Conservation (phyloP, 2,797 vertebrate species). For the Apogon hyalosoma region DNA sequence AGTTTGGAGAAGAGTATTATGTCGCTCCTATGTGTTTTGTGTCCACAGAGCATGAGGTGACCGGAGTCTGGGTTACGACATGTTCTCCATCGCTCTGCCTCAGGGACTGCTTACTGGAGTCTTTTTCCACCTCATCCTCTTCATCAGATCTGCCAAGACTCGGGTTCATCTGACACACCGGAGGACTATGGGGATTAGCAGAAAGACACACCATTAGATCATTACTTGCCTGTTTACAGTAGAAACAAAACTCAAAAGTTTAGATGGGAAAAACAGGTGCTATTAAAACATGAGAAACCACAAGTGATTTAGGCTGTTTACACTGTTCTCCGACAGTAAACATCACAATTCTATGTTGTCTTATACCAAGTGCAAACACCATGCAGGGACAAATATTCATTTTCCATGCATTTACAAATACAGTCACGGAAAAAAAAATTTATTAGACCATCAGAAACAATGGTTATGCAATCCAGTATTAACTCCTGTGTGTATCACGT, state of each 20-base stretch:
- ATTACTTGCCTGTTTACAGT: conserved; percentile 24
- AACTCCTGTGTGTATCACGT: no score
- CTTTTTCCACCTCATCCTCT: conserved; percentile 75
- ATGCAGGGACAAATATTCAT: conserved; percentile 12
- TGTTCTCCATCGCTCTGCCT: conserved; percentile 86
- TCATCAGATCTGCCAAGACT: conserved; percentile 86
- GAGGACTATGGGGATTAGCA: conserved; percentile 81
- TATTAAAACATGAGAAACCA: conserved; percentile 19
- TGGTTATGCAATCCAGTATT: no score
- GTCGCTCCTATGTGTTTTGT: conserved; percentile 55
- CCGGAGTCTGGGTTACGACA: conserved; percentile 76
- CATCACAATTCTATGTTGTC: conserved; percentile 11
- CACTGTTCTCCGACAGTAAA: conserved; percentile 31
- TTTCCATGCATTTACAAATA: conserved; percentile 20
- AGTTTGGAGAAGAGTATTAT: conserved; percentile 23
- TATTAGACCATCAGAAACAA: no score
- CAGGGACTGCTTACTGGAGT: conserved; percentile 66
- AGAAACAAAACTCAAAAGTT: background rate
- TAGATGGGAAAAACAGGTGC: background rate
- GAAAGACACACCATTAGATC: conserved; percentile 61
- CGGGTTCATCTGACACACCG: conserved; percentile 83
- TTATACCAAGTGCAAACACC: conserved; percentile 10
- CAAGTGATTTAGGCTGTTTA: conserved; percentile 34
- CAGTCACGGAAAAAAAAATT: no score
- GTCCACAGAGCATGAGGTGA: conserved; percentile 53